phyloP scores from a whole-genome alignment of 2,888 invertebrate species.

The Eilema griseolum region DNA sequence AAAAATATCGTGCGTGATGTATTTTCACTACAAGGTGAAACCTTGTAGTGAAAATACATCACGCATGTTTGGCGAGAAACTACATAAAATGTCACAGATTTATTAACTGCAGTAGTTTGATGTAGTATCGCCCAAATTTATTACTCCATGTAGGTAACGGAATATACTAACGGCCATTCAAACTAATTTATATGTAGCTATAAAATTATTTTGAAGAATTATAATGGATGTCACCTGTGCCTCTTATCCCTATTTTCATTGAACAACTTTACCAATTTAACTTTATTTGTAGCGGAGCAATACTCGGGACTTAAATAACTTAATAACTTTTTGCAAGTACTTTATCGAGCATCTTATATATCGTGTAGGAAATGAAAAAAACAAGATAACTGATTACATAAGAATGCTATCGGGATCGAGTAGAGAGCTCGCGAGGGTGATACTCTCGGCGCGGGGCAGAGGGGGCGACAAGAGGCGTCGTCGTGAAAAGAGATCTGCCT shows the following conservation, averaged over 20 bases:
- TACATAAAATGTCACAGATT: background rate
- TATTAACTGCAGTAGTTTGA: background rate
- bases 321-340: conserved; percentile 75
- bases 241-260: conserved; percentile 55
- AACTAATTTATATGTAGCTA: conserved; percentile 67
- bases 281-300: conserved; percentile 81
- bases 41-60: too few relatives aligned
- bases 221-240: conserved; percentile 77
- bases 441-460: conserved; percentile 24
- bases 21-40: too few relatives aligned
- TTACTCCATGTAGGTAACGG: background rate
- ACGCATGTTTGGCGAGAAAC: background rate
- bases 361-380: conserved; percentile 73
- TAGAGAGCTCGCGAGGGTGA: conserved; percentile 48
- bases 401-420: conserved; percentile 70
- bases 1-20: background rate
- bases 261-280: conserved; percentile 84
- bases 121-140: background rate
- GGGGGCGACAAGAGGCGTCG: conserved; percentile 58
- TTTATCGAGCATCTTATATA: conserved; percentile 67
- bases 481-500: conserved; percentile 74
- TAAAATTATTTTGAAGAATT: conserved; percentile 69
- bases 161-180: conserved; percentile 53
- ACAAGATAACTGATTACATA: conserved; percentile 76
- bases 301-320: conserved; percentile 79